Conservation (phyloP, 2,888 invertebrate genomes). For the Lepidochrysops patricia region DNA sequence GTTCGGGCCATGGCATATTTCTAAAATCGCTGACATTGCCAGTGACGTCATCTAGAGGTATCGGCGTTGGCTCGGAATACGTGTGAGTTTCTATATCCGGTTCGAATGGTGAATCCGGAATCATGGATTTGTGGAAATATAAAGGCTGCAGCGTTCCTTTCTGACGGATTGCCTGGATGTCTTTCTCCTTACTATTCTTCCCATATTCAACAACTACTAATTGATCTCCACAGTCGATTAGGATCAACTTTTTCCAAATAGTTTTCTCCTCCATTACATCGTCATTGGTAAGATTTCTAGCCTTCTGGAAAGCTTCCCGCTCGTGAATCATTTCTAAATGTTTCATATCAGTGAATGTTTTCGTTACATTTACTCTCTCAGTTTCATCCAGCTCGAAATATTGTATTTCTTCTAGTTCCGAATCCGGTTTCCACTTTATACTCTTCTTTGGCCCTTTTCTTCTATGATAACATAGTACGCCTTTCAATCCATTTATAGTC, state of each 20-base stretch:
- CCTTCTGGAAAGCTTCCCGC: conserved; percentile 86
- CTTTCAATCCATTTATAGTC: conserved; percentile 78
- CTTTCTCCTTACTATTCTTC: conserved; percentile 88
- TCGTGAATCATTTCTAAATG: conserved; percentile 91
- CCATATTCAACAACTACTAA: conserved; percentile 80
- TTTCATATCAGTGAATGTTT: conserved; percentile 92
- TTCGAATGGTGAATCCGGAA: conserved; percentile 91
- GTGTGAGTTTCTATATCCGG: conserved; percentile 88
- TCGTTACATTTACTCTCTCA: conserved; percentile 95
- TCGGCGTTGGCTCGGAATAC: conserved; percentile 84
- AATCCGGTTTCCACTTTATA: conserved; percentile 87
- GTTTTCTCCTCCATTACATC: conserved; percentile 89
- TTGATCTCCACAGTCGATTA: conserved; percentile 80
- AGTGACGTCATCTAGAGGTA: conserved; percentile 91
- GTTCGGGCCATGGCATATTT: conserved; percentile 87
- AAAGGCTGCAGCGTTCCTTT: conserved; percentile 87
- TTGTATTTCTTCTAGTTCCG: conserved; percentile 85
- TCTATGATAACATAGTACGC: conserved; percentile 83
- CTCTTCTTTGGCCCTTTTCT: conserved; percentile 86
- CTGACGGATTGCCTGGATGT: conserved; percentile 90
- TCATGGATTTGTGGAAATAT: conserved; percentile 86
- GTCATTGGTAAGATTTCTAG: conserved; percentile 82
- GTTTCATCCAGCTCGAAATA: conserved; percentile 97
- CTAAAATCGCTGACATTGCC: conserved; percentile 87
- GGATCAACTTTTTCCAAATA: conserved; percentile 82